phyloP scores from a whole-genome alignment of 1,140 invertebrate genomes.

The Saccostrea glomerata region DNA sequence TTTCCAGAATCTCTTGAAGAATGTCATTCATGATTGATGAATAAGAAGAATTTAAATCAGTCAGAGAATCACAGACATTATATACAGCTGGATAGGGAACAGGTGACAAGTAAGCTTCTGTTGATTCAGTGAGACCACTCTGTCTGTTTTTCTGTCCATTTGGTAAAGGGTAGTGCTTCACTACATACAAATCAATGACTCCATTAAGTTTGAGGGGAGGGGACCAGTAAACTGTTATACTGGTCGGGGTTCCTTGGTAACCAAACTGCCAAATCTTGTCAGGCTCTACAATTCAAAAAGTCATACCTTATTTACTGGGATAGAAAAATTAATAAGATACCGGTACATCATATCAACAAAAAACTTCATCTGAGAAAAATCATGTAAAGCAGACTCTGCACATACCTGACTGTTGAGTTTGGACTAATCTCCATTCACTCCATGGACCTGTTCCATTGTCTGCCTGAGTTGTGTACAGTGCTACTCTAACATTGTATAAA shows the following conservation, averaged over 20 bases:
- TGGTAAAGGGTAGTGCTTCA: conserved; percentile 37
- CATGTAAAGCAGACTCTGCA: too few species aligned
- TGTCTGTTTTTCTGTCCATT: conserved; percentile 26
- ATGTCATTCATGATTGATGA: neutral
- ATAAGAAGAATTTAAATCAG: neutral
- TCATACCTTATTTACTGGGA: too few species aligned
- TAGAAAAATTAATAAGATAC: too few species aligned
- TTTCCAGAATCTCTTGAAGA: neutral
- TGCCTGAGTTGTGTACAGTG: conserved; percentile 59
- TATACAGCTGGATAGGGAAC: neutral
- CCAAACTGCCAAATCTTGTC: conserved; percentile 57
- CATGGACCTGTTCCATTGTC: conserved; percentile 62
- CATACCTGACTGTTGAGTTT: conserved; percentile 65
- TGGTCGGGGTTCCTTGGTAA: conserved; percentile 49
- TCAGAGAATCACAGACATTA: neutral
- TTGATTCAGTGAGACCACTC: neutral
- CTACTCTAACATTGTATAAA: conserved; percentile 60
- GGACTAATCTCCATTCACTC: conserved; percentile 50
- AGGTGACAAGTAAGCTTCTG: neutral
- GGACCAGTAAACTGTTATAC: conserved; percentile 61
- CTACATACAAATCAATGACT: conserved; percentile 56
- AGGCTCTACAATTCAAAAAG: conserved; percentile 57
- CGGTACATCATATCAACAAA: too few species aligned
- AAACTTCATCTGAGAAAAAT: too few species aligned
- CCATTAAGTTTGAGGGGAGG: conserved; percentile 61